These are phyloP conservation scores for Nyctereutes procyonoides DNA, from an alignment of 2,113 vertebrate species.

Conservation along the genomic window DNA sequence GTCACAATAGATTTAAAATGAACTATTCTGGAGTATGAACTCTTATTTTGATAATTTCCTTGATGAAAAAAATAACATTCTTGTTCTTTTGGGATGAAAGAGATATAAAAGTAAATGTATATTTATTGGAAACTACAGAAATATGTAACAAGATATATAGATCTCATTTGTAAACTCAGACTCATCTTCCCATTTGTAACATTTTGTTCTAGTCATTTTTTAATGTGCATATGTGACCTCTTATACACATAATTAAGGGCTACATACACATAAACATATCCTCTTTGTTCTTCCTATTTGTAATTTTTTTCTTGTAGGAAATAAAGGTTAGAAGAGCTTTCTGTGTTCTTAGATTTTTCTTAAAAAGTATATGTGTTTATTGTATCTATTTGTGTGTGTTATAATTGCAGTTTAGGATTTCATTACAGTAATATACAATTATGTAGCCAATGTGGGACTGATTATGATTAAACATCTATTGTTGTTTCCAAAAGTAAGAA, in stretches of 20 bases:
- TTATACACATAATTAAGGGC: background rate
- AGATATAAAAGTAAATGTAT: no score
- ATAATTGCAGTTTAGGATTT: background rate
- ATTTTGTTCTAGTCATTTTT: background rate
- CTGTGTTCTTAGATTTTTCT: background rate
- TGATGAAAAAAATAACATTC: background rate
- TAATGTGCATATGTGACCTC: background rate
- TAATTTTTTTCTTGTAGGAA: background rate
- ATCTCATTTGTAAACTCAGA: no score
- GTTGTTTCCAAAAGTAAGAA: background rate
- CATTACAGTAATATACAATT: background rate
- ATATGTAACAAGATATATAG: no score
- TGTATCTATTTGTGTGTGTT: background rate
- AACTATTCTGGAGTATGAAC: background rate
- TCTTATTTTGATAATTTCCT: background rate
- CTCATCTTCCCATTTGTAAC: background rate
- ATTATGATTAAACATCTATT: background rate
- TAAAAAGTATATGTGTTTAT: background rate
- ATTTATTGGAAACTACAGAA: no score
- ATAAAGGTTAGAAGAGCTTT: background rate
- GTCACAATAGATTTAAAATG: background rate
- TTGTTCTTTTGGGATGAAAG: no score
- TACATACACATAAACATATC: background rate
- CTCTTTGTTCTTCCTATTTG: background rate
- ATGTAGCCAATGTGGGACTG: background rate